Percentiles rank a stretch among this genome's conserved stretches.
Evolutionary conservation across 2,888 invertebrate species (phyloP).

Genomic region (Electrophaes corylata): DNA sequence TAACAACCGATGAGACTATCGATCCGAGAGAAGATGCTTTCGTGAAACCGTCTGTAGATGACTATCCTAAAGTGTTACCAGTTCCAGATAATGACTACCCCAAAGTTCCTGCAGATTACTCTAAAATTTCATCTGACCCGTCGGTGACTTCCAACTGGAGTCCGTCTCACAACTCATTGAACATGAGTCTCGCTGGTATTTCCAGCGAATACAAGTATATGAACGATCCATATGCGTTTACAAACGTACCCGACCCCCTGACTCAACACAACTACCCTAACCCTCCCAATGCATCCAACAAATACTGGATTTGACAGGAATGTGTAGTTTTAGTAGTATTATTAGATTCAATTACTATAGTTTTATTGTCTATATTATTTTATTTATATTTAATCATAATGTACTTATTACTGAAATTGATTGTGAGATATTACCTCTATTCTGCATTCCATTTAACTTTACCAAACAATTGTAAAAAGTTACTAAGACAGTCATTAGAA

Average conservation of each 20-base stretch:
- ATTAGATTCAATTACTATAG: conserved; percentile 31
- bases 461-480: conserved; percentile 77
- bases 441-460: conserved; percentile 76
- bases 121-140: conserved; percentile 79
- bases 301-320: conserved; percentile 79
- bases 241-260: conserved; percentile 74
- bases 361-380: conserved; percentile 55
- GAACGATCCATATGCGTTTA: conserved; percentile 79
- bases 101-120: conserved; percentile 81
- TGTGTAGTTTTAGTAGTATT: conserved; percentile 33
- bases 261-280: conserved; percentile 77
- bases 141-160: conserved; percentile 81
- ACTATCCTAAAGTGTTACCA: conserved; percentile 73
- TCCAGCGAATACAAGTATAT: conserved; percentile 80
- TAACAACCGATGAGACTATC: conserved; percentile 68
- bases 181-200: conserved; percentile 77
- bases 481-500: conserved; percentile 74
- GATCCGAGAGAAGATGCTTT: conserved; percentile 74
- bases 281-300: conserved; percentile 72
- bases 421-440: conserved; percentile 74
- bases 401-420: conserved; percentile 48
- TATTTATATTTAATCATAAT: conserved; percentile 56
- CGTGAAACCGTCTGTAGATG: conserved; percentile 66
- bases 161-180: conserved; percentile 76
- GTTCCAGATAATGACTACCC: conserved; percentile 80